Evolutionary conservation across 2,888 invertebrate species (phyloP).

Genomic region (Elegia similella): DNA sequence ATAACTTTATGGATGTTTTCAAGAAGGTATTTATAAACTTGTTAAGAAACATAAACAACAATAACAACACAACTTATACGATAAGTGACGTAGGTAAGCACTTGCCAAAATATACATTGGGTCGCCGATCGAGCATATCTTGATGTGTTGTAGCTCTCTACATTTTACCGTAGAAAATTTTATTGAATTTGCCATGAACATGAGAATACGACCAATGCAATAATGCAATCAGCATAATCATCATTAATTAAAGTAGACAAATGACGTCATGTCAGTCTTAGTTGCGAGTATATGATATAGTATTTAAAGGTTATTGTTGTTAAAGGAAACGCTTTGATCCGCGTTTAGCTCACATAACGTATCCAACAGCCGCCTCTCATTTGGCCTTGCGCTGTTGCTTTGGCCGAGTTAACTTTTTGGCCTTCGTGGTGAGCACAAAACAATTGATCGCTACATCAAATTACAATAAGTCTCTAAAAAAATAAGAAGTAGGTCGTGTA

Average conservation of each 20-base stretch:
- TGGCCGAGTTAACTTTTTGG: slow-evolving; percentile 38
- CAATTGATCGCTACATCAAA: slow-evolving; percentile 26
- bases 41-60: too few species aligned
- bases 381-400: slow-evolving; percentile 54
- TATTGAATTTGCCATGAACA: background rate
- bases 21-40: too few species aligned
- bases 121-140: too few species aligned
- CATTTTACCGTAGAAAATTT: background rate
- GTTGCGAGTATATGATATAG: background rate
- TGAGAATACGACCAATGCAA: background rate
- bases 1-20: too few species aligned
- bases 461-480: background rate
- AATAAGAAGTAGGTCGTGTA: background rate
- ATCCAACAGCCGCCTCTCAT: slow-evolving; percentile 42
- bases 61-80: too few species aligned
- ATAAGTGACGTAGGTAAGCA: too few species aligned
- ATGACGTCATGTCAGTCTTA: background rate
- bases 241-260: background rate
- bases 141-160: background rate
- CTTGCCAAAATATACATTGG: too few species aligned
- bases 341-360: slow-evolving; percentile 33
- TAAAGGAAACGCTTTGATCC: slow-evolving; percentile 28
- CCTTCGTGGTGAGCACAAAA: slow-evolving; percentile 43
- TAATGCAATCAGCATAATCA: background rate
- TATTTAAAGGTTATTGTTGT: slow-evolving; percentile 4